Evolutionary conservation across 2,888 invertebrate species (phyloP).

Genomic region (Trichacis sp.): DNA sequence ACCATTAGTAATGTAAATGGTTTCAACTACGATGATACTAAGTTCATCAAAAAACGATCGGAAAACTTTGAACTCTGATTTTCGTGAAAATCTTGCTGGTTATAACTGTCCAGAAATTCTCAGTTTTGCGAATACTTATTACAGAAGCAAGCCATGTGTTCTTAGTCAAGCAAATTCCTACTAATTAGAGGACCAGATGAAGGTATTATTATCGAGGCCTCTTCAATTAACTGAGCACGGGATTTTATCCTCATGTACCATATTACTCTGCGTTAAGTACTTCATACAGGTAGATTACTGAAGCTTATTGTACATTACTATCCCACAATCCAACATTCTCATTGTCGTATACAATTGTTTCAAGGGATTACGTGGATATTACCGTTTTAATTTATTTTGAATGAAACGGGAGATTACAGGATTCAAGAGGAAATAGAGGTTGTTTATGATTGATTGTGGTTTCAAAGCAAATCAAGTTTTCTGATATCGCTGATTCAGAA

Average conservation of each 20-base stretch:
- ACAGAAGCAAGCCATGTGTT: not conserved
- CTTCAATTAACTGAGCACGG: not conserved
- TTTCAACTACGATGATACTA: no score
- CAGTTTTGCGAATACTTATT: no score
- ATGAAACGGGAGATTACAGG: not conserved
- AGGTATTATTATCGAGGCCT: not conserved
- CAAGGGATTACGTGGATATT: not conserved
- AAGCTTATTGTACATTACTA: not conserved
- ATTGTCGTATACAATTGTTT: not conserved
- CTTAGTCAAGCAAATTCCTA: not conserved
- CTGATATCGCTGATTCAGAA: constrained; percentile 9
- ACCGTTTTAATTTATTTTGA: not conserved
- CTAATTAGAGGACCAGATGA: not conserved
- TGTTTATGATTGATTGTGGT: constrained; percentile 4
- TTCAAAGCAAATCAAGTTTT: not conserved
- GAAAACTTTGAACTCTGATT: no score
- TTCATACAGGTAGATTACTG: not conserved
- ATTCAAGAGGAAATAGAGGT: not conserved
- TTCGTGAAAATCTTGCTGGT: no score
- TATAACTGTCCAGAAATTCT: no score
- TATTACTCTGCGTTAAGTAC: not conserved
- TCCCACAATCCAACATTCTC: not conserved
- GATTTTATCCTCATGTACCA: not conserved
- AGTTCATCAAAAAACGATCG: no score
- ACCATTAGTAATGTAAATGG: no score